These are phyloP conservation scores for Druon quercuslanigerum DNA, from an alignment of 1,140 invertebrate genomes.

Conservation along the genomic window DNA sequence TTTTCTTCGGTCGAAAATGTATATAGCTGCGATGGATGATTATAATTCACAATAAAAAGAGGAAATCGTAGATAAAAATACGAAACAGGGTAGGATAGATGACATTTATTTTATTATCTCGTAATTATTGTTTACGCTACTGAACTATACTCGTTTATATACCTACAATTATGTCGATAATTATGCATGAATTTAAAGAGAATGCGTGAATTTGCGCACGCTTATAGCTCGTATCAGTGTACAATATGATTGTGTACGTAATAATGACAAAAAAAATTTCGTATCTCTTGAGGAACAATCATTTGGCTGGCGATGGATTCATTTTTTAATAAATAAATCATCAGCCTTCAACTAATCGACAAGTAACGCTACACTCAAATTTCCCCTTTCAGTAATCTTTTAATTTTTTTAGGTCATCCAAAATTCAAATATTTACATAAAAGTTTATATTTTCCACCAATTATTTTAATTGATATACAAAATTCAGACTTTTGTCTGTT, in stretches of 20 bases:
- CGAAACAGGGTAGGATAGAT: conserved; percentile 63
- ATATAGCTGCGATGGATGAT: neutral
- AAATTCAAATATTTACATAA: too few species aligned
- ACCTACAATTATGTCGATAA: conserved; percentile 76
- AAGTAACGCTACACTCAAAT: too few species aligned
- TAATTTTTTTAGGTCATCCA: too few species aligned
- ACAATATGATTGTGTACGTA: conserved; percentile 11
- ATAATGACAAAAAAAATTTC: conserved; percentile 38
- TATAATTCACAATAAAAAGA: neutral
- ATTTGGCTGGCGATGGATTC: conserved; percentile 50
- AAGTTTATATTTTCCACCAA: too few species aligned
- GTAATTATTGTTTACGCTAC: conserved; percentile 71
- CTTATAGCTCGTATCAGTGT: conserved; percentile 57
- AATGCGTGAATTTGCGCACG: conserved; percentile 66
- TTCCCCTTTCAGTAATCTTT: too few species aligned
- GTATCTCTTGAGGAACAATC: conserved; percentile 35
- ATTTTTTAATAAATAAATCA: conserved; percentile 52
- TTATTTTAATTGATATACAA: too few species aligned
- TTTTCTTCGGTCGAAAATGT: neutral
- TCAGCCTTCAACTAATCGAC: conserved; percentile 34
- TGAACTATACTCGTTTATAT: conserved; percentile 72
- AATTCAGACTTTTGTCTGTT: too few species aligned
- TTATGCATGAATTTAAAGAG: conserved; percentile 73
- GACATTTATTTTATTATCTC: conserved; percentile 75
- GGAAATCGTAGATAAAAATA: conserved; percentile 16